phyloP scores from a whole-genome alignment of 1,140 invertebrate genomes.

The Phenacoccus solenopsis region DNA sequence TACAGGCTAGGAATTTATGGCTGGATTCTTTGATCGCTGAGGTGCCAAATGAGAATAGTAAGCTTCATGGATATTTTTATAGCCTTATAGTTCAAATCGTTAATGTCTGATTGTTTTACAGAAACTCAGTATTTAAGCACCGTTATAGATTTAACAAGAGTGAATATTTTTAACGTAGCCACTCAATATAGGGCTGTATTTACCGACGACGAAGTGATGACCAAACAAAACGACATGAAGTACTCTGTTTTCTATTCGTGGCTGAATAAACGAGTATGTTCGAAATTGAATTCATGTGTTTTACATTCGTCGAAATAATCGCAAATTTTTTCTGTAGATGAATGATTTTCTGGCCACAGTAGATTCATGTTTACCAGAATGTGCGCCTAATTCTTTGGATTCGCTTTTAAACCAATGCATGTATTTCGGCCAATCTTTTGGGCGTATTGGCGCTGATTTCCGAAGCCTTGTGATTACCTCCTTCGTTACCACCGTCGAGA shows the following conservation, averaged over 20 bases:
- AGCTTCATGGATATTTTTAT: slow-evolving; percentile 27
- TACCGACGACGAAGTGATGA: slow-evolving; percentile 51
- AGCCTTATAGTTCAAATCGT: slow-evolving; percentile 1
- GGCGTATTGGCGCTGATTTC: slow-evolving; percentile 85
- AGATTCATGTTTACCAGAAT: slow-evolving; percentile 51
- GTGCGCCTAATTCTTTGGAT: slow-evolving; percentile 57
- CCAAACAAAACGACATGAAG: slow-evolving; percentile 48
- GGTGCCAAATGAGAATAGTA: slow-evolving; percentile 68
- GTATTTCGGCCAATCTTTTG: slow-evolving; percentile 90
- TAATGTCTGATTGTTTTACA: slow-evolving; percentile 34
- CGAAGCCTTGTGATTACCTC: slow-evolving; percentile 70
- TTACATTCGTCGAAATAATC: slow-evolving; percentile 18
- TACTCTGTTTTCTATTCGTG: slow-evolving; percentile 60
- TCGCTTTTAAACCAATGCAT: slow-evolving; percentile 84
- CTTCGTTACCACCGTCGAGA: slow-evolving; percentile 54
- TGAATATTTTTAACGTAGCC: slow-evolving; percentile 88
- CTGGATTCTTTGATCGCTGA: slow-evolving; percentile 60
- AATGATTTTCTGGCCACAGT: slow-evolving; percentile 60
- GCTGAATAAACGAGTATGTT: slow-evolving; percentile 60
- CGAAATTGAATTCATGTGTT: slow-evolving; percentile 5
- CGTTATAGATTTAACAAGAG: slow-evolving; percentile 79
- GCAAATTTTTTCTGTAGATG: slow-evolving; percentile 43
- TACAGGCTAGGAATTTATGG: slow-evolving; percentile 82
- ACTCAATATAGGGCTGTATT: slow-evolving; percentile 93
- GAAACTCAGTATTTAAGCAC: slow-evolving; percentile 68